Evolutionary conservation across 2,113 vertebrate species (phyloP), one percentile per base, ranked within the genome.

Genomic region (Scatophagus argus): DNA sequence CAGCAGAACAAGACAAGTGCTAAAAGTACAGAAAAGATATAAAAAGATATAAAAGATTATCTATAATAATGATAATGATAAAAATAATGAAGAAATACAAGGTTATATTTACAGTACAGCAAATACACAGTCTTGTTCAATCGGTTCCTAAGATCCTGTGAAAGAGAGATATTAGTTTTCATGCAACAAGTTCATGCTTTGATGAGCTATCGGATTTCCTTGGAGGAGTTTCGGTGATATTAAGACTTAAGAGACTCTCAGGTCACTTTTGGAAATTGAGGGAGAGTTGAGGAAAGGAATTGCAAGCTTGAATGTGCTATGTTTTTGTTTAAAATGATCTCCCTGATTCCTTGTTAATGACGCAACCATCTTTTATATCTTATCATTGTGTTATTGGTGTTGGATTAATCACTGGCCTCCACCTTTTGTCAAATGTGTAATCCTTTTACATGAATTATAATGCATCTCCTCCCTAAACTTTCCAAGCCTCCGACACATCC

Each of bases 121-220:
- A n/a, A n/a, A n/a, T n/a, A 79, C 25, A 17, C 21, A 67, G 43
- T 71, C 74, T 63, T 14, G 36, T 60, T 71, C 46, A 73, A 49
- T 41, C 49, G 49, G 63, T 58, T 78, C 65, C 61, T 83, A 74
- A 83, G 52, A 51, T 31, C 43, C 63, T 54, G 36, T 83, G 66
- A 79, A 87, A 83, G 60, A 68, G 65, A 59, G 36, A 19, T 72
- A 52, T 80, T 70, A 76, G 56, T 79, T 81, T 82, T 79, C 64
- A 47, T 75, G 67, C 68, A 55, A 58, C 61, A 64, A 46, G 46
- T 49, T 52, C 19, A 6, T 41, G 41, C 68, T 84, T 79, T 61
- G 88, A 79, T 79, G 55, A 81, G 46, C 43, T 27, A 38, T 67
- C 63, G 54, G 64, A 47, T 83, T 87, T 21, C 19, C 43, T 25